phyloP scores from a whole-genome alignment of 1,140 invertebrate genomes.

The Rhagoletis zephyria region DNA sequence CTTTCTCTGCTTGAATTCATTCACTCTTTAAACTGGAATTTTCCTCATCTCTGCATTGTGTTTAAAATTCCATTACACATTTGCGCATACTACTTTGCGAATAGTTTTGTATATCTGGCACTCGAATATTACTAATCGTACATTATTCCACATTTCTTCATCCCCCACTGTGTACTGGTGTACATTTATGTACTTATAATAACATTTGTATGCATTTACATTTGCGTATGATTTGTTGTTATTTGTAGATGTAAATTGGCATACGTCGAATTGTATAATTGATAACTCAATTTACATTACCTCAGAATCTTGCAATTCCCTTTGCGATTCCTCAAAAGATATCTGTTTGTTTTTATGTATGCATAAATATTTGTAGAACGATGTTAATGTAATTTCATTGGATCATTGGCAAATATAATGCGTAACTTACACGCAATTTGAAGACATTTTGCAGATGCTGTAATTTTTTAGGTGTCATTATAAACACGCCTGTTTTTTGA shows the following conservation, averaged over 20 bases:
- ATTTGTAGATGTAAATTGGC: slow-evolving; percentile 3
- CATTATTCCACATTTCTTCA: neutral
- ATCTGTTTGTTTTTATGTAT: neutral
- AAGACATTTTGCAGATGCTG: too few relatives aligned
- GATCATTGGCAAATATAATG: neutral
- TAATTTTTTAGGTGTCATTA: too few relatives aligned
- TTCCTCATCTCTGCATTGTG: neutral
- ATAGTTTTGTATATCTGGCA: neutral
- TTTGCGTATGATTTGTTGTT: neutral
- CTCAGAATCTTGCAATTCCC: slow-evolving; percentile 15
- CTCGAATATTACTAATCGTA: slow-evolving; percentile 7
- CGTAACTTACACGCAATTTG: neutral
- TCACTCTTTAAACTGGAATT: neutral
- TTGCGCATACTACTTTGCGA: neutral
- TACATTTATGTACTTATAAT: neutral
- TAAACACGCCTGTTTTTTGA: too few relatives aligned
- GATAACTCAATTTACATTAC: slow-evolving; percentile 45
- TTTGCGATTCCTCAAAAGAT: slow-evolving; percentile 4
- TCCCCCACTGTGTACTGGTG: neutral
- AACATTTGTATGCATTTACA: neutral
- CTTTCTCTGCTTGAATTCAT: too few relatives aligned
- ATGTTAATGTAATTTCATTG: neutral
- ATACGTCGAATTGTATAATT: slow-evolving; percentile 38
- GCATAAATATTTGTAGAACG: neutral
- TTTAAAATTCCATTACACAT: neutral